Evolutionary conservation across 2,797 vertebrate species (phyloP).

Genomic region (Galagoides demidoff): DNA sequence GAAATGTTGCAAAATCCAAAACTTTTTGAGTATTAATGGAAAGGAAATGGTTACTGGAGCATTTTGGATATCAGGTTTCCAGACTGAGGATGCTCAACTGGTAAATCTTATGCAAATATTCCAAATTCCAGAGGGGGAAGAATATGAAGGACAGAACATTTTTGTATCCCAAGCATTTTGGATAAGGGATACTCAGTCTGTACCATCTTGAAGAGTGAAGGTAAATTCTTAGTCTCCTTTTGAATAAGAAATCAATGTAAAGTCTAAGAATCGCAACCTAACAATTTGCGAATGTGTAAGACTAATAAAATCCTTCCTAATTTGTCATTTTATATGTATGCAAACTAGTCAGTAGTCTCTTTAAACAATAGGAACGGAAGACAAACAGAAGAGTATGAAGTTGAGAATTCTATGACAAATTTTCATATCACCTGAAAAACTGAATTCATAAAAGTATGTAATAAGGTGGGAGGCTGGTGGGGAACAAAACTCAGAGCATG

Average conservation of each 20-base stretch:
- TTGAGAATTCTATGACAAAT: neutral
- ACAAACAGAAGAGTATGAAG: neutral
- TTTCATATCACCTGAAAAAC: neutral
- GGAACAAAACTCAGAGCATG: neutral
- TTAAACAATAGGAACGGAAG: neutral
- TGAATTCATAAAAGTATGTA: neutral
- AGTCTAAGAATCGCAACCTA: neutral
- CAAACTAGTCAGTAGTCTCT: neutral
- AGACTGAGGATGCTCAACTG: neutral
- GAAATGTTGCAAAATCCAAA: neutral
- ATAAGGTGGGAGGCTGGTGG: neutral
- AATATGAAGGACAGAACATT: neutral
- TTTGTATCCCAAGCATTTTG: neutral
- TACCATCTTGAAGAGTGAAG: neutral
- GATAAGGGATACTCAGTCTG: neutral
- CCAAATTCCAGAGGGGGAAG: neutral
- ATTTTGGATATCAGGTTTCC: neutral
- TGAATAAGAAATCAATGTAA: neutral
- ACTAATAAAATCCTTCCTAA: slow-evolving; percentile 2
- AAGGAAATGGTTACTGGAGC: neutral
- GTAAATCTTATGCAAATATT: neutral
- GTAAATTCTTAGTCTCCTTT: neutral
- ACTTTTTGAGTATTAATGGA: neutral
- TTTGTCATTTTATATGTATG: neutral
- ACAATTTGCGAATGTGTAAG: slow-evolving; percentile 9